These are phyloP conservation scores for Augiades crinisus DNA, from an alignment of 2,888 invertebrate species.

Conservation along the genomic window DNA sequence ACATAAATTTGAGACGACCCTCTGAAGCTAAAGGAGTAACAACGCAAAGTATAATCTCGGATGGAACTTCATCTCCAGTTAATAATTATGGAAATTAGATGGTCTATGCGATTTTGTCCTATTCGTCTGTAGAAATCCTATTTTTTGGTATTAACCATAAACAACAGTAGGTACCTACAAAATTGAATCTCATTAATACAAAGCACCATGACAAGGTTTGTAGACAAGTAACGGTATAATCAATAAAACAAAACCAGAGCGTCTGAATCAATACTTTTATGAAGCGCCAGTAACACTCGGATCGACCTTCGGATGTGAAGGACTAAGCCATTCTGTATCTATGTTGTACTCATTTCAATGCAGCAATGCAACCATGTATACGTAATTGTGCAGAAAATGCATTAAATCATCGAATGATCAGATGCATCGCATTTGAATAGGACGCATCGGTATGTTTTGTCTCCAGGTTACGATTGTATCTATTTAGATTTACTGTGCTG, in stretches of 20 bases:
- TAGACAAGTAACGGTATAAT: neutral
- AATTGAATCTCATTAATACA: neutral
- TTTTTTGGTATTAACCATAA: too few species aligned
- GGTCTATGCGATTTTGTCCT: too few species aligned
- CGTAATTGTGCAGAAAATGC: too few species aligned
- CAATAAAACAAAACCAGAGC: constrained; percentile 1
- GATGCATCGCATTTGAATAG: neutral
- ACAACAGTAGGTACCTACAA: neutral
- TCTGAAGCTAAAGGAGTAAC: too few species aligned
- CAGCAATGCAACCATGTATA: neutral
- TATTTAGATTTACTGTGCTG: too few species aligned
- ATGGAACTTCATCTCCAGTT: too few species aligned
- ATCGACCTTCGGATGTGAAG: neutral
- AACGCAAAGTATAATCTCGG: too few species aligned
- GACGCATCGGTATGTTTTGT: neutral
- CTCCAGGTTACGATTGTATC: too few species aligned
- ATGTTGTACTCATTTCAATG: neutral
- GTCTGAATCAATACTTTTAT: constrained; percentile 10
- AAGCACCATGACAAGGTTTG: neutral
- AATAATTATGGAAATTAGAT: too few species aligned
- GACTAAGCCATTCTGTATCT: neutral
- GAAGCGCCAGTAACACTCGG: neutral
- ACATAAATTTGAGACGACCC: too few species aligned
- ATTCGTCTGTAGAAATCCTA: too few species aligned
- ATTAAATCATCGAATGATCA: too few species aligned